Percentiles rank a stretch among this genome's conserved stretches.
Conservation (phyloP, 2,113 vertebrate species). For the Brachyistius frenatus region DNA sequence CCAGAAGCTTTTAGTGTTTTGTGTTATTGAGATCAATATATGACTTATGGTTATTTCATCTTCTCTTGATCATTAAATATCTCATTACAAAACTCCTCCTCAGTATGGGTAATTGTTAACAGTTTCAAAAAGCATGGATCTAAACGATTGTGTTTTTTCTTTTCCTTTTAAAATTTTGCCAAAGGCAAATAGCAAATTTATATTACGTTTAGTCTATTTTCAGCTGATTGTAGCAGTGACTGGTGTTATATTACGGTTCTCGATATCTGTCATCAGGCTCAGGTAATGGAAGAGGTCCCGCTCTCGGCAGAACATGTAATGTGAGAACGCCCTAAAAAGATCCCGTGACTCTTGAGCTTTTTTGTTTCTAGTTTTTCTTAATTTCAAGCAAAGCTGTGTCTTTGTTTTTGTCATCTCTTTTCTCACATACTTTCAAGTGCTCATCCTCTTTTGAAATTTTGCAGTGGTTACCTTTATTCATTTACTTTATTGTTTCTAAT, state of each 20-base stretch:
- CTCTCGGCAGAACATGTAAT: background rate
- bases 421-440: background rate
- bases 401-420: background rate
- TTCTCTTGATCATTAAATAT: no score
- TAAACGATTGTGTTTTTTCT: no score
- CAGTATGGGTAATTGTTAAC: no score
- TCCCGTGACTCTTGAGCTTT: background rate
- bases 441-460: background rate
- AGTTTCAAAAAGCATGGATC: no score
- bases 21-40: no score
- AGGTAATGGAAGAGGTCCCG: background rate
- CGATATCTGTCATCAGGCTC: background rate
- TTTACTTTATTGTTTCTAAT: background rate
- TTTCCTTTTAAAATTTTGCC: no score
- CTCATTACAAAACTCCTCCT: no score
- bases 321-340: conserved; percentile 8
- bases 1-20: no score
- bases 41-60: no score
- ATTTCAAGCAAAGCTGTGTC: background rate
- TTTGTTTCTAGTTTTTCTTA: background rate
- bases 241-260: conserved; percentile 14
- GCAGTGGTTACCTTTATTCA: background rate
- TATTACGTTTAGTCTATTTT: background rate
- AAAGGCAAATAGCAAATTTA: background rate
- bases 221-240: background rate